Evolutionary conservation across 2,797 vertebrate genomes (phyloP).

Genomic region (Crenuchus spilurus): DNA sequence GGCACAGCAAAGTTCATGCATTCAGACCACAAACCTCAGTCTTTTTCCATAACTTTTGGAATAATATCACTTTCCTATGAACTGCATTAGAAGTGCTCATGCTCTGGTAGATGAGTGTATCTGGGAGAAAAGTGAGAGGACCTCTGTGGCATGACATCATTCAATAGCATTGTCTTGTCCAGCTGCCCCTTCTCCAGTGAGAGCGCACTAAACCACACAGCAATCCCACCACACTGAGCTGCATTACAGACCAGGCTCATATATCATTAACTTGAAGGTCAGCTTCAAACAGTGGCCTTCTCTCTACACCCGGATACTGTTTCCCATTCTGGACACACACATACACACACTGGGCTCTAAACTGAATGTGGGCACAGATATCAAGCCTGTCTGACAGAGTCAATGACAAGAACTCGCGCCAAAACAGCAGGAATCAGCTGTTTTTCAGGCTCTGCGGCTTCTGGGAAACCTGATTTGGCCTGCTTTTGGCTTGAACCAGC

Average conservation of each 20-base stretch:
- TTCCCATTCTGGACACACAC: conserved; percentile 75
- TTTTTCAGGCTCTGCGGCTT: conserved; percentile 54
- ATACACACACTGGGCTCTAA: conserved; percentile 69
- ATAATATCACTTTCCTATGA: conserved; percentile 6
- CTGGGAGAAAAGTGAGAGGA: conserved; percentile 49
- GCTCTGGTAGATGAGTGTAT: conserved; percentile 55
- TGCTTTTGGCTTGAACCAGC: conserved; percentile 30
- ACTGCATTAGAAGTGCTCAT: conserved; percentile 47
- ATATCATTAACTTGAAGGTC: conserved; percentile 79
- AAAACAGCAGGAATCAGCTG: conserved; percentile 65
- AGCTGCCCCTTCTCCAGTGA: conserved; percentile 64
- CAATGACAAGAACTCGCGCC: conserved; percentile 59
- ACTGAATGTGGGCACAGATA: conserved; percentile 54
- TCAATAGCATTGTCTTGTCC: conserved; percentile 60
- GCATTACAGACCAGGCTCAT: conserved; percentile 63
- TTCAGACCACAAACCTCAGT: conserved; percentile 11
- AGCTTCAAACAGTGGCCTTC: conserved; percentile 74
- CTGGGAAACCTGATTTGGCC: conserved; percentile 42
- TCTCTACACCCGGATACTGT: conserved; percentile 73
- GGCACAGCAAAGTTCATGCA: too few relatives aligned
- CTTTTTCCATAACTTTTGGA: conserved; percentile 13
- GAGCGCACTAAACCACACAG: conserved; percentile 52
- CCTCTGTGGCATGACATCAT: conserved; percentile 68
- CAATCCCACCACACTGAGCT: conserved; percentile 64
- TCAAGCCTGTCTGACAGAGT: conserved; percentile 57